Conservation (phyloP, 2,113 vertebrate genomes). For the Solenodon paradoxus region DNA sequence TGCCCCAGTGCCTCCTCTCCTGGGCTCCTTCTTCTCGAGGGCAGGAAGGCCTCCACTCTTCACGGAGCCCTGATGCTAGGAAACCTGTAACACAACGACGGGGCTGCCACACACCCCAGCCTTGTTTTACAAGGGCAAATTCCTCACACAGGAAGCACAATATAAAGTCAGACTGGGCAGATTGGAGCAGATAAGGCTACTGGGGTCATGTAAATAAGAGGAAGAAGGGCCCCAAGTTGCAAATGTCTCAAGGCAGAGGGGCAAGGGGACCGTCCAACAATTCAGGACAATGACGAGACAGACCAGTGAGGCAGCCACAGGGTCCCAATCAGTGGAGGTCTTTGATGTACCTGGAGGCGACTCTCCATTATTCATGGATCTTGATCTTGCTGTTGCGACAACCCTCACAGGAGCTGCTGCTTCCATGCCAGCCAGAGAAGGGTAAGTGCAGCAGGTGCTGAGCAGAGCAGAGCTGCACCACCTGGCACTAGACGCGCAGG, state of each 20-base stretch:
- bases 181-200: neutral
- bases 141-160: neutral
- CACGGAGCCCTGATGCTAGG: neutral
- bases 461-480: neutral
- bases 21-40: neutral
- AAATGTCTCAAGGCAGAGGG: neutral
- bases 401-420: neutral
- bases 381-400: conserved; percentile 16
- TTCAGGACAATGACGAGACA: neutral
- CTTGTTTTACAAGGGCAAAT: neutral
- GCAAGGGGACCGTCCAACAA: neutral
- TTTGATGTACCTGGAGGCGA: neutral
- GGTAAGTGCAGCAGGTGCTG: neutral
- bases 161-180: neutral
- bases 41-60: neutral
- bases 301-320: neutral
- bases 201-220: neutral
- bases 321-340: neutral
- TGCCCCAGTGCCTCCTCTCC: neutral
- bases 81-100: neutral
- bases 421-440: neutral
- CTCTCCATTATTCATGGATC: neutral
- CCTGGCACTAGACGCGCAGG: neutral
- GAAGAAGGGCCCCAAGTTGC: neutral
- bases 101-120: neutral